Evolutionary conservation across 2,113 vertebrate genomes (phyloP).

Genomic region (Melanerpes aurifrons): DNA sequence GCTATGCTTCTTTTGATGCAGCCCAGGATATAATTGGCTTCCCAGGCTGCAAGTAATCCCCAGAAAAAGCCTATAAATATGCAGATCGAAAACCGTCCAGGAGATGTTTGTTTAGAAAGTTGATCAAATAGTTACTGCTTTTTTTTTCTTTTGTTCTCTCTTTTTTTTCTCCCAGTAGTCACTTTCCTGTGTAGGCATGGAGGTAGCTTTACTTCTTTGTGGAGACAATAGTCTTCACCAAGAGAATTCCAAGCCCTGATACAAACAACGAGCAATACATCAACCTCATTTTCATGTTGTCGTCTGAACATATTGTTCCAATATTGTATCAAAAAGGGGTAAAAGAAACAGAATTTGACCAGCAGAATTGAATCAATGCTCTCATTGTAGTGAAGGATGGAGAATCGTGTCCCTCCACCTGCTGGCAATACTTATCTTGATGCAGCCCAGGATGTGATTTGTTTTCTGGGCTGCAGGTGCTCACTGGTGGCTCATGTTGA

Average conservation of each 20-base stretch:
- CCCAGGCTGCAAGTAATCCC: too few species aligned
- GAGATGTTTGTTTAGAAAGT: conserved; percentile 17
- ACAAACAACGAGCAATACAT: neutral
- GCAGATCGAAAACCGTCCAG: neutral
- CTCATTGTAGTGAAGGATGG: neutral
- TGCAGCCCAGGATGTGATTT: too few species aligned
- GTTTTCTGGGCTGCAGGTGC: too few species aligned
- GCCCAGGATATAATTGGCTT: too few species aligned
- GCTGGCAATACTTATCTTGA: too few species aligned
- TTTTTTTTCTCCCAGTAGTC: neutral
- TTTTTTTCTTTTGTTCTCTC: neutral
- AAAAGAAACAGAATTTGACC: neutral
- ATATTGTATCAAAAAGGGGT: neutral
- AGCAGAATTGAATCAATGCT: neutral
- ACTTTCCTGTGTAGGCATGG: neutral
- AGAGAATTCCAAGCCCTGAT: neutral
- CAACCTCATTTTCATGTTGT: neutral
- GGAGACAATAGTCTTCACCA: neutral
- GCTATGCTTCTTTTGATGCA: too few species aligned
- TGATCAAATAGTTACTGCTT: conserved; percentile 1
- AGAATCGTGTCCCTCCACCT: too few species aligned
- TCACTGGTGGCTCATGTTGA: too few species aligned
- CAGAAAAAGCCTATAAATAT: neutral
- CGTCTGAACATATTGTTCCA: neutral
- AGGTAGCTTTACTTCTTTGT: neutral